A percentile compares a stretch with the other conserved stretches of the same genome.
Evolutionary conservation across 2,797 vertebrate species (phyloP).

Genomic region (Threskiornis aethiopicus): DNA sequence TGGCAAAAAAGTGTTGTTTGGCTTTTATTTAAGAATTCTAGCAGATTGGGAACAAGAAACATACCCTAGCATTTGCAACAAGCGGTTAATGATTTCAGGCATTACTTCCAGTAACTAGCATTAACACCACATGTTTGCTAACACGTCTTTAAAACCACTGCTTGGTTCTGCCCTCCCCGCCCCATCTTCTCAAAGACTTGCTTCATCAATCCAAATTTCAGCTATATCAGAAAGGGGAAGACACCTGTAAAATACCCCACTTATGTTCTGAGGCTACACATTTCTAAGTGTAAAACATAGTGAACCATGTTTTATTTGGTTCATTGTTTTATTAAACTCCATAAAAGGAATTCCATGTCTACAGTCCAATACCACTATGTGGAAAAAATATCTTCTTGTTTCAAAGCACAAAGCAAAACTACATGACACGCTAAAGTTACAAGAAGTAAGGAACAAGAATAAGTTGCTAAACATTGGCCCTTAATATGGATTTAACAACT

Average conservation of each 20-base stretch:
- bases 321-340: neutral
- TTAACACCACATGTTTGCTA: neutral
- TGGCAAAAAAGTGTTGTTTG: neutral
- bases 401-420: neutral
- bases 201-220: neutral
- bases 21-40: neutral
- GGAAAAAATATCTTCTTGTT: neutral
- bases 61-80: neutral
- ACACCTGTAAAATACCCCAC: neutral
- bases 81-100: neutral
- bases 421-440: neutral
- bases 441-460: neutral
- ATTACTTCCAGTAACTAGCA: neutral
- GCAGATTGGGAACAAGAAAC: neutral
- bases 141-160: neutral
- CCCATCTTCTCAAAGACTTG: neutral
- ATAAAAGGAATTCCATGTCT: neutral
- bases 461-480: neutral
- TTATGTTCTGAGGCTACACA: neutral
- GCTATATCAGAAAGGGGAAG: neutral
- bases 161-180: neutral
- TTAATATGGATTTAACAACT: neutral
- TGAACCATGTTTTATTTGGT: neutral
- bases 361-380: neutral
- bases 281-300: neutral